Base-by-base conservation (phyloP, 2,113 vertebrate genomes). In the Casuarius casuarius region DNA sequence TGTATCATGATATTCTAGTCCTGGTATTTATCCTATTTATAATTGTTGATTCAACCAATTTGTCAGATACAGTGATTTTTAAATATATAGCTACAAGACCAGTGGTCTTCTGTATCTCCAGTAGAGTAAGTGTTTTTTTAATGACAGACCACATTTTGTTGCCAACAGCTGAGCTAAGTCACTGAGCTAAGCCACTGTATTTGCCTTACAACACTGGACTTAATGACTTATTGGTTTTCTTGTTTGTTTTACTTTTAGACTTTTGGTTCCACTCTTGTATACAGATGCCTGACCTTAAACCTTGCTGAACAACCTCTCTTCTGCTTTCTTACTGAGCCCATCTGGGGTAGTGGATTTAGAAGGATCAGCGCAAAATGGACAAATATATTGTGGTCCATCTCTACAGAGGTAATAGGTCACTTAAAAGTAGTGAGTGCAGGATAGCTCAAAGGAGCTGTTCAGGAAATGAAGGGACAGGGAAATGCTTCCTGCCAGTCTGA, bases 401-500 rank as follows among this genome's bases (percentile, higher is more conserved):
- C 44, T 48, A 54, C 67, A 70, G 87, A 83, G 67, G 58, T 78
- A 89, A 54, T 0, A 95, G 87, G 90, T 93, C 78, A 95, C 42
- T 28, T 42, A 89, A 85, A 67, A 85, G 48, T 81, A 71, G 21
- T 2, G 23, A 92, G 38, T 16, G 17, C 52, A 79, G 79, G 44
- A 80, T 1, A 77, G 72, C 75, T 88, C 67, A 42, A 59, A 92
- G 79, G 65, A 93, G 11, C 29, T 73, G 72, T 35, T 68, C 67
- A 48, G 63, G 76, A 93, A 95, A 90, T 52, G 20, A 95, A 93
- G 90, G 75, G 67, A 80, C 44, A 83, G 86, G 59, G 33, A 92
- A 67, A 84, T 25, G 29, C 44, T 97, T 93, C 92, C 88, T 93
- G 59, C 4, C 44, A 33, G 86, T 80, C 93, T 89, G 80, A 40